phyloP scores from a whole-genome alignment of 2,113 vertebrate genomes.

The Pseudopipra pipra region DNA sequence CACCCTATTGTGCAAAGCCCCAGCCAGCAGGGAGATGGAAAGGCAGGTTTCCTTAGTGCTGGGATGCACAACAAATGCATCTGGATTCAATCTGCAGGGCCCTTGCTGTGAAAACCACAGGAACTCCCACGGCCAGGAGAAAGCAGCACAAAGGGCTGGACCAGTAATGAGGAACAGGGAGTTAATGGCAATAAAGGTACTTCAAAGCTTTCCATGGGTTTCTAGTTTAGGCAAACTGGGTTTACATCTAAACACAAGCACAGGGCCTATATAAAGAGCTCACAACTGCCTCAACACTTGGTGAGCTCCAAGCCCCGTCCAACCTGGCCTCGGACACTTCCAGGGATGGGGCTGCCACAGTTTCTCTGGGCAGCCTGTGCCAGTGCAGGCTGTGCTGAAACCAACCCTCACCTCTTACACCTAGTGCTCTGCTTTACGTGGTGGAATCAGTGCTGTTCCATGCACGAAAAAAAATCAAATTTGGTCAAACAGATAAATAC shows the following conservation, averaged over 20 bases:
- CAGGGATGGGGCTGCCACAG: not conserved
- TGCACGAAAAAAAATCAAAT: accelerated
- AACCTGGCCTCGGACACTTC: not conserved
- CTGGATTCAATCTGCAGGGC: conserved; percentile 63
- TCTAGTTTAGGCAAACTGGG: not conserved
- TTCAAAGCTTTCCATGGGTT: conserved; percentile 43
- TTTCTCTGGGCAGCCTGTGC: not conserved
- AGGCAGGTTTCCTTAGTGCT: conserved; percentile 37
- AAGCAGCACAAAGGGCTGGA: conserved; percentile 34
- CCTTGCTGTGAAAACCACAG: conserved; percentile 21
- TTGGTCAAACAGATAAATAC: not conserved
- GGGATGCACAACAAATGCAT: conserved; percentile 58
- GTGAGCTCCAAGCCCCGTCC: not conserved
- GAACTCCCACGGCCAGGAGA: conserved; percentile 17
- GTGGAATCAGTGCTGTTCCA: accelerated
- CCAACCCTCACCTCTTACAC: accelerated
- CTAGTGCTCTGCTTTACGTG: not conserved
- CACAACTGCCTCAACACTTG: not conserved
- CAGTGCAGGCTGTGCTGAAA: not conserved
- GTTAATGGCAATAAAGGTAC: conserved; percentile 55
- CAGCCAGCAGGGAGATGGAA: not conserved
- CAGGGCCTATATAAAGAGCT: not conserved
- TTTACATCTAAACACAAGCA: not conserved
- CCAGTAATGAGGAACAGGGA: conserved; percentile 58
- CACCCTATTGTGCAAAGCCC: not conserved